Percentiles rank a stretch among this genome's conserved stretches.
These are phyloP conservation scores for Parotocinclus haroldoi DNA, from an alignment of 2,797 vertebrate genomes.

Conservation along the genomic window DNA sequence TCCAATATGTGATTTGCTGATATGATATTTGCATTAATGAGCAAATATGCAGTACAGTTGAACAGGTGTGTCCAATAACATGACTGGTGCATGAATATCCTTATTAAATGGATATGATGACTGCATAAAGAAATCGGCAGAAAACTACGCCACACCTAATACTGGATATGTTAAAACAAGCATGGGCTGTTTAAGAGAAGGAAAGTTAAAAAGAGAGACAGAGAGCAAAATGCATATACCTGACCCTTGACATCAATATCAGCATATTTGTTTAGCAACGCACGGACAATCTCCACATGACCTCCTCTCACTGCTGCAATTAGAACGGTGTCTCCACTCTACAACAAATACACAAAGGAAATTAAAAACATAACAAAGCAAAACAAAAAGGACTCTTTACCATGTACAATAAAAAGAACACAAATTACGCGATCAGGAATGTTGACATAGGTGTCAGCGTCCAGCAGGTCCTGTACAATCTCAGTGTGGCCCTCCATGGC, in stretches of 20 bases:
- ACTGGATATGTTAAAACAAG: too few species aligned
- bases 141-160: too few species aligned
- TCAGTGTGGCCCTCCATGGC: conserved; percentile 94
- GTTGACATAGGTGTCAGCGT: conserved; percentile 95
- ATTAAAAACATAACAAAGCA: not conserved
- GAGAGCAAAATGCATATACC: conserved; percentile 60
- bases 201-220: too few species aligned
- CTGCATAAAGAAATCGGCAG: too few species aligned
- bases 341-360: conserved; percentile 32
- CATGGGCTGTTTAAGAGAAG: too few species aligned
- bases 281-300: conserved; percentile 94
- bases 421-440: conserved; percentile 80
- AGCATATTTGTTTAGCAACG: conserved; percentile 94
- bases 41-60: too few species aligned
- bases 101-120: too few species aligned
- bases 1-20: too few species aligned
- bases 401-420: not conserved
- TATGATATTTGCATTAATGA: too few species aligned
- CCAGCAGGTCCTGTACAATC: conserved; percentile 94
- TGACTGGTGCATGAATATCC: too few species aligned
- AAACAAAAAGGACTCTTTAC: not conserved
- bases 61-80: too few species aligned
- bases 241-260: conserved; percentile 95
- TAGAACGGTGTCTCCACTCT: conserved; percentile 96
- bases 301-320: conserved; percentile 96